Base-by-base conservation (phyloP, 2,797 vertebrate genomes). In the Brachyalestes nurse region DNA sequence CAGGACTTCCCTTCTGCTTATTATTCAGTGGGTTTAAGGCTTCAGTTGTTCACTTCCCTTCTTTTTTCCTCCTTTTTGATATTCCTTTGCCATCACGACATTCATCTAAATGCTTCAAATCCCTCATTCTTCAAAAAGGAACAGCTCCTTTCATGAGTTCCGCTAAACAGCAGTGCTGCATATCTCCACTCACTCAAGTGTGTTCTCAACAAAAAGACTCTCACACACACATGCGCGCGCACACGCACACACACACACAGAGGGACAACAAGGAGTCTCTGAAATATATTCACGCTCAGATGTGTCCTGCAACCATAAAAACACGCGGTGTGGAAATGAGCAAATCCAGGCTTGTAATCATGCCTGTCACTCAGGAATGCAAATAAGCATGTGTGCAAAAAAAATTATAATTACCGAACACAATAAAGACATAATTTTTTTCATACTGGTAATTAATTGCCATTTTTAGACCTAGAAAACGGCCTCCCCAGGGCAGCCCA, bases 381-480 rank as follows among this genome's bases (percentile, higher is more conserved):
- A 61, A 82, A 78, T 78, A 78, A 72, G 51, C 79, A 72, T 40
- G 25, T 25, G 64, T 5, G 17, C 25, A 17, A 71, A 42, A 70
- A 42, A 80, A 62, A 47, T 17, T 45, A 60, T 75, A 65, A 81
- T 83, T 78, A 81, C 65, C 9, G 49, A 71, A 73, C 75, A 85
- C 65, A 75, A 78, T 81, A 75, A 75, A 77, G 57, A 69, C 38
- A 77, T 73, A 70, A 71, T 19, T 19, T 79, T 73, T 79, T 73
- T 69, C 69, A 78, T 45, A 40, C 28, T 77, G 25, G 64, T 45
- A 80, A 79, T 79, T 65, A 79, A 77, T 73, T 55, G 21, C 23
- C 71, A 65, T 82, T 84, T 86, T 71, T n/a, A 62, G 23, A 19
- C n/a, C 23, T 8, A 45, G 28, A 42, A 64, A 77, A 64, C 65